Evolutionary conservation across 2,797 vertebrate species (phyloP).

Genomic region (Poeciliopsis infans): DNA sequence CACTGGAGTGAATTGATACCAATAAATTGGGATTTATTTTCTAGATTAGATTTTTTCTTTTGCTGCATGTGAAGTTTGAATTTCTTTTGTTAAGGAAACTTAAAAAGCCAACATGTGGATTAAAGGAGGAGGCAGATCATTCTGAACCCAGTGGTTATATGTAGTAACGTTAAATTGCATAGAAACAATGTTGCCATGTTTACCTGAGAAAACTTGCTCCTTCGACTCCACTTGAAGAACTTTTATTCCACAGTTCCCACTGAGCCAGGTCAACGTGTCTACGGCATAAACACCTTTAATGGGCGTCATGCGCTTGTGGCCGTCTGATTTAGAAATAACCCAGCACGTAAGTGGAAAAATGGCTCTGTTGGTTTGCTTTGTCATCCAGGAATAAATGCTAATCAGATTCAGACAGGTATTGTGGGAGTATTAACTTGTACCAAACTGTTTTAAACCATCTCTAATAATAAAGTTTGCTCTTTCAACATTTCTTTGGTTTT

Average conservation of each 20-base stretch:
- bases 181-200: background rate
- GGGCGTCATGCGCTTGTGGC: background rate
- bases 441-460: background rate
- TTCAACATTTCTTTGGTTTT: background rate
- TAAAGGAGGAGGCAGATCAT: background rate
- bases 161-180: background rate
- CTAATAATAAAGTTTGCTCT: background rate
- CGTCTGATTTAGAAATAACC: background rate
- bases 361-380: background rate
- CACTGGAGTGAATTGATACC: background rate
- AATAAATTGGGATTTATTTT: background rate
- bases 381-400: constrained; percentile 16
- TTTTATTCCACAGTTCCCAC: background rate
- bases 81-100: background rate
- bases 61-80: background rate
- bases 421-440: background rate
- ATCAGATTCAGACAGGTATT: constrained; percentile 3
- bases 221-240: background rate
- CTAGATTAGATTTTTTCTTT: background rate
- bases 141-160: background rate
- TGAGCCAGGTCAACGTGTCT: background rate
- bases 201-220: background rate
- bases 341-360: background rate
- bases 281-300: constrained; percentile 9
- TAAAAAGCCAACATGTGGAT: background rate